Evolutionary conservation across 64 coral and sea anemone genomes (phyloP), one percentile per base, ranked within the genome.

Genomic region (Hydrozoanthus tunicans): DNA sequence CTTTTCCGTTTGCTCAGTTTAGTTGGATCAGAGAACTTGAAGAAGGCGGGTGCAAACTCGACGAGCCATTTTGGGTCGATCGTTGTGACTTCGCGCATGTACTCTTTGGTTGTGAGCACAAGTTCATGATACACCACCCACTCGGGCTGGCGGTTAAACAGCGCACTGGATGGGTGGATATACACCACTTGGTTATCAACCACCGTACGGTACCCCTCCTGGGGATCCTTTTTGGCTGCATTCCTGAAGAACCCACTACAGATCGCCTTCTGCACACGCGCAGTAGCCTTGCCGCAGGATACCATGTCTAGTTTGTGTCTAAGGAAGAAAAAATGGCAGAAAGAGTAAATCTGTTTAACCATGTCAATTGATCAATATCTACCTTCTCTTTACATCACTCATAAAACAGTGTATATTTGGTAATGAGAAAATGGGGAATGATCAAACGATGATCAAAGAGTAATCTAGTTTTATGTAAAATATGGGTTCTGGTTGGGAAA

Each of bases 301-400:
- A 99, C 97, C 67, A 99, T 93, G 72, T 99, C 97, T 20, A 99
- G 89, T 67, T 99, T 99, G 80, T 99, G 97, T 91, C 97, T 99
- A 75, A 72, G 69, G 58, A 14, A 23, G 23, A 86, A 54, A 8
- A 70, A 69, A 43, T 58, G 25, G 5, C 1, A 5, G 4, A 15
- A 70, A 43, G 4, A 66, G 17, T 67, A 8, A 24, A 59, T 27
- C 24, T 55, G 54, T 58, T 8, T 56, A 17, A 6, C 32, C 10
- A 6, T 13, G 3, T 13, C 62, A 4, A 13, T 14, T 54, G 5
- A n/a, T 10, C 23, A 43, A 43, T 27, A 82, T 9, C 17, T 43
- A 10, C 32, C 32, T 43, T 43, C 32, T 43, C 0, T 43, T 43
- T 43, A 43, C 32, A 1, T 43, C 32, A 43, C 32, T 43, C 32